Evolutionary conservation across 30 jellyfish, hydroid and myxozoan species (phyloP), one percentile per base, ranked within the genome.

Genomic region (Catostylus mosaicus): DNA sequence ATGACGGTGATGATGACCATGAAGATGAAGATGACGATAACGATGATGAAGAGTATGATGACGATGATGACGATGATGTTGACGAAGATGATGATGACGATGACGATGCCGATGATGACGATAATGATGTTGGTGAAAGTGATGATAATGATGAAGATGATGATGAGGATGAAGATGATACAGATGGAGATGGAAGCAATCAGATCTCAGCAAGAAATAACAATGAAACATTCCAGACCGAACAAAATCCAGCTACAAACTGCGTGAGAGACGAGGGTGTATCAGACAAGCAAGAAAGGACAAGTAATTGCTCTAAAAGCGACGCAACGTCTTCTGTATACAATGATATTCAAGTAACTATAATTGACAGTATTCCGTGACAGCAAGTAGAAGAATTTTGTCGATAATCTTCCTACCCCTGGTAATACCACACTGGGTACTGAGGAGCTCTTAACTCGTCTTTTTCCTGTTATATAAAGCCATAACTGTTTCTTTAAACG

Each of bases 341-440:
- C 59, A 68, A 68, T 35, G 80, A 68, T 37, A 68, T 68, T 1
- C 80, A 68, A 36, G 64, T 68, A 36, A 68, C 80, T 3, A n/a
- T 37, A 1, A 68, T 68, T 50, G 63, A 50, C 24, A 18, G 14
- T 50, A 18, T 27, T 50, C 63, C 63, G 20, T 50, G 63, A 50
- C 24, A 3, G 0, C n/a, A n/a, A n/a, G n/a, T n/a, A n/a, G n/a
- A n/a, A n/a, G n/a, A n/a, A n/a, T n/a, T n/a, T n/a, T n/a, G n/a
- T n/a, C n/a, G n/a, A n/a, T n/a, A n/a, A n/a, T n/a, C n/a, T n/a
- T n/a, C n/a, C n/a, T n/a, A n/a, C n/a, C n/a, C n/a, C n/a, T n/a
- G n/a, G n/a, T n/a, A n/a, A n/a, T n/a, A n/a, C n/a, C n/a, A n/a
- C n/a, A n/a, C n/a, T n/a, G n/a, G n/a, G n/a, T n/a, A n/a, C n/a